Base-by-base conservation (phyloP, 2,113 vertebrate species). In the Poeciliopsis retropinna region DNA sequence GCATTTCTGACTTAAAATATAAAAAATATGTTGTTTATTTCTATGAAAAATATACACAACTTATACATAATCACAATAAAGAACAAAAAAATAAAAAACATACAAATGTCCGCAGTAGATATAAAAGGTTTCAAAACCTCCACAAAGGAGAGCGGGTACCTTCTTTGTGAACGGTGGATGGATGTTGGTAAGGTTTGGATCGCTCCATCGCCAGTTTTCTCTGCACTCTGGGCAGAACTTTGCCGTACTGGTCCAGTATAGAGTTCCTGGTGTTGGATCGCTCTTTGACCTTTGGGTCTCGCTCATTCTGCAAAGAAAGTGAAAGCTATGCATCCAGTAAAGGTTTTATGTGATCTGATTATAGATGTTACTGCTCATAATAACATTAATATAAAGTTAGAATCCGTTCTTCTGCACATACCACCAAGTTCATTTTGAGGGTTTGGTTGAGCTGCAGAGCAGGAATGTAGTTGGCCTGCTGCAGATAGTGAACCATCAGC, bases 401-500 rank as follows among this genome's bases (percentile, higher is more conserved):
- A 12, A 32, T 19, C 28, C 44, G 32, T 66, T 19, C 31, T 44
- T 32, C 66, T n/a, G 64, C 57, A 85, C 90, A 41, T 95, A 98
- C 97, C 89, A 57, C 88, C 44, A 95, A 85, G 87, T 95, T 96
- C 67, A 91, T 83, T 79, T 96, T 97, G 71, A 99, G 89, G 54
- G 92, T 94, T 12, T 96, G 96, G 94, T 98, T 98, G 79, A 97
- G 83, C 86, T 95, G 96, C 54, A 98, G 92, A 0, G 97, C 97
- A 84, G 96, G 94, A 34, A 97, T 94, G 67, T 97, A 98, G 91
- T 96, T 97, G 77, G 97, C 95, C 85, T 94, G 95, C 76, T 97
- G 97, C 73, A 98, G 94, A 84, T 96, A 96, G 88, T 97, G 96
- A 60, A 97, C 95, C 92, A 98, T 92, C 70, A 97, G 94, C 74